A percentile compares a stretch with the other conserved stretches of the same genome.
phyloP scores from a whole-genome alignment of 2,113 vertebrate genomes.

The cattle (Bos taurus) region DNA sequence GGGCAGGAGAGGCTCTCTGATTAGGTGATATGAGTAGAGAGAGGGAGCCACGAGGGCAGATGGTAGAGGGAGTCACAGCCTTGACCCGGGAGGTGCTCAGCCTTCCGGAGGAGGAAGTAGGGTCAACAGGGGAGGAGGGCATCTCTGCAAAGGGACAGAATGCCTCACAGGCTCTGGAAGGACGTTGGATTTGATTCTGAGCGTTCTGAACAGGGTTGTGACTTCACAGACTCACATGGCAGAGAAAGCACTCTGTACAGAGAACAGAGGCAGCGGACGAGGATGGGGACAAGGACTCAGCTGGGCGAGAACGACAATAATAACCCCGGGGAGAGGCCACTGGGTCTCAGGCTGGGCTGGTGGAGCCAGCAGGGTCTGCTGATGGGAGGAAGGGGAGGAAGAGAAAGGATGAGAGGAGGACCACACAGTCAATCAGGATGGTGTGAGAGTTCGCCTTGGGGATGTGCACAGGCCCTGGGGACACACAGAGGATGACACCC shows the following conservation, averaged over 20 bases:
- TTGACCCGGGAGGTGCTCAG: accelerated
- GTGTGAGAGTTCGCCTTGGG: accelerated
- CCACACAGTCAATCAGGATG: accelerated
- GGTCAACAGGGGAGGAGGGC: background rate
- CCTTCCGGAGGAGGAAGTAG: accelerated
- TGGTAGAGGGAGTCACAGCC: background rate
- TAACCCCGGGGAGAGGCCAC: background rate
- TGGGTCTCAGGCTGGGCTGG: background rate
- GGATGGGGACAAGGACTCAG: too few species aligned
- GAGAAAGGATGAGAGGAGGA: background rate
- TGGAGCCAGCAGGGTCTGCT: background rate
- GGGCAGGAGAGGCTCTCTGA: accelerated
- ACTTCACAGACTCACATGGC: background rate
- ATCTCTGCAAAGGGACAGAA: background rate
- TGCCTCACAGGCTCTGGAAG: accelerated
- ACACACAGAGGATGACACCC: too few species aligned
- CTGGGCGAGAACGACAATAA: accelerated
- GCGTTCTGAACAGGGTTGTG: background rate
- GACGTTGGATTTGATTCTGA: background rate
- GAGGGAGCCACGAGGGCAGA: accelerated
- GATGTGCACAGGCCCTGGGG: accelerated
- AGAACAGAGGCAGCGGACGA: accelerated
- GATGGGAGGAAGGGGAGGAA: accelerated
- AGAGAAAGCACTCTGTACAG: background rate
- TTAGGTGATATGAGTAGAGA: background rate